Evolutionary conservation across 2,113 vertebrate genomes (phyloP).

Genomic region (Piliocolobus tephrosceles): DNA sequence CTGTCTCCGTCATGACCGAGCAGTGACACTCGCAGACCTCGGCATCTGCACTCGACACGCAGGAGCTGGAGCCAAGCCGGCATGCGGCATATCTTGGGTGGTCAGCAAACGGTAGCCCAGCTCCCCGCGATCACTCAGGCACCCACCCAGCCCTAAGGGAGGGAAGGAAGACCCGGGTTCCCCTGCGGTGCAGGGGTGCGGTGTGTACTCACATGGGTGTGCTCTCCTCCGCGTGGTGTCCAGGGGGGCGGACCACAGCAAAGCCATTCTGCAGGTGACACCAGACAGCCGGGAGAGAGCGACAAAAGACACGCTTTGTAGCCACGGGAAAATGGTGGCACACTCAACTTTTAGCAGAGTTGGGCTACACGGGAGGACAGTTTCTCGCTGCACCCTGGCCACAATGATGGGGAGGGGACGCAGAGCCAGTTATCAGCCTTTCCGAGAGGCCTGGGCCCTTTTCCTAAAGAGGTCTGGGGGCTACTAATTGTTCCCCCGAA

Average conservation of each 20-base stretch:
- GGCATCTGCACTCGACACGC: not conserved
- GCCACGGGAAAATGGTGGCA: accelerated
- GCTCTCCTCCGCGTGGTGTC: conserved; percentile 98
- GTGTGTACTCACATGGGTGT: conserved; percentile 93
- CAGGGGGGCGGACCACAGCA: conserved; percentile 96
- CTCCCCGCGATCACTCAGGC: not conserved
- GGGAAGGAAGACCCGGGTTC: not conserved
- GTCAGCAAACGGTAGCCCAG: not conserved
- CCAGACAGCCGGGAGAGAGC: not conserved
- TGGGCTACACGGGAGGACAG: accelerated
- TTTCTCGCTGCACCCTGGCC: accelerated
- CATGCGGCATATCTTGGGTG: not conserved
- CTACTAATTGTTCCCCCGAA: accelerated
- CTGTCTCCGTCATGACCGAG: not conserved
- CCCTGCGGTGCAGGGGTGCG: accelerated
- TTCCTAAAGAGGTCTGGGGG: accelerated
- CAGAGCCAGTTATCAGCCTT: not conserved
- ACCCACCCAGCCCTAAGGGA: not conserved
- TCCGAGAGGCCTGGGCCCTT: accelerated
- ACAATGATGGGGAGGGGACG: accelerated
- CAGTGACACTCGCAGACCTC: accelerated
- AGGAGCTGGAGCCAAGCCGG: accelerated
- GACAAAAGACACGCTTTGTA: not conserved
- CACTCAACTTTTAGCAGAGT: accelerated
- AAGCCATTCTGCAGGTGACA: conserved; percentile 92